These are phyloP conservation scores for Limnephilus rhombicus DNA, from an alignment of 2,888 invertebrate genomes.

Conservation along the genomic window DNA sequence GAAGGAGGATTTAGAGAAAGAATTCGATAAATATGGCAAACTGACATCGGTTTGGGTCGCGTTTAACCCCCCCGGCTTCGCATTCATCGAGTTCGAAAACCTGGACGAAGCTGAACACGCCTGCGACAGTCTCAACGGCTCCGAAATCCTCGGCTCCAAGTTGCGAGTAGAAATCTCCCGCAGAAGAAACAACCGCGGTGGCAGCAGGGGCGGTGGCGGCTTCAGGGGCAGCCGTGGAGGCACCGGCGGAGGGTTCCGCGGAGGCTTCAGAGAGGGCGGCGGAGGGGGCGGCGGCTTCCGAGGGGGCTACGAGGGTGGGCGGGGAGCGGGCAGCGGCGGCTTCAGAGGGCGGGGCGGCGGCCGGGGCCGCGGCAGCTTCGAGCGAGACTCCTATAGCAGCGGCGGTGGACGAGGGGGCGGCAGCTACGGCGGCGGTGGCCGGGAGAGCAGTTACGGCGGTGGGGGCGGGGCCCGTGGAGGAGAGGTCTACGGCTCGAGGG, in stretches of 20 bases:
- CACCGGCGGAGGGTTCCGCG: constrained; percentile 74
- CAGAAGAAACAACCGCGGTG: constrained; percentile 83
- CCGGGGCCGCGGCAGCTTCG: constrained; percentile 75
- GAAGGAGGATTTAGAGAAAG: constrained; percentile 93
- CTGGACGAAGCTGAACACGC: constrained; percentile 93
- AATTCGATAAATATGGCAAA: constrained; percentile 95
- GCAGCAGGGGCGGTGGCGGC: constrained; percentile 77
- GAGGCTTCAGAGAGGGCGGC: constrained; percentile 73
- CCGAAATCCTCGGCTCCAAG: constrained; percentile 91
- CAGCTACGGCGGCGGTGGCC: constrained; percentile 74
- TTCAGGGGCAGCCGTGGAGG: constrained; percentile 75
- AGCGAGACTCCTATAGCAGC: constrained; percentile 70
- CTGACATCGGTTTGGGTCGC: constrained; percentile 95
- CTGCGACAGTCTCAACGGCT: constrained; percentile 92
- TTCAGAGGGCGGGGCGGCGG: constrained; percentile 77
- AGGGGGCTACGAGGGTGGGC: constrained; percentile 65
- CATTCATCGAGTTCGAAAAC: constrained; percentile 94
- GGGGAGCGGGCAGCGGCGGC: constrained; percentile 72
- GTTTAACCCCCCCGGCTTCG: constrained; percentile 95
- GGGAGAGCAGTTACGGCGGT: constrained; percentile 70
- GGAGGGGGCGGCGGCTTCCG: constrained; percentile 71
- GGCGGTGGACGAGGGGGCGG: constrained; percentile 80
- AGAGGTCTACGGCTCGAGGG: constrained; percentile 74
- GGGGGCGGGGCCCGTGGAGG: constrained; percentile 70
- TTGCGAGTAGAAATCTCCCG: constrained; percentile 93